Conservation (phyloP, 23 tunicate genomes). For the Ascidia mentula region DNA sequence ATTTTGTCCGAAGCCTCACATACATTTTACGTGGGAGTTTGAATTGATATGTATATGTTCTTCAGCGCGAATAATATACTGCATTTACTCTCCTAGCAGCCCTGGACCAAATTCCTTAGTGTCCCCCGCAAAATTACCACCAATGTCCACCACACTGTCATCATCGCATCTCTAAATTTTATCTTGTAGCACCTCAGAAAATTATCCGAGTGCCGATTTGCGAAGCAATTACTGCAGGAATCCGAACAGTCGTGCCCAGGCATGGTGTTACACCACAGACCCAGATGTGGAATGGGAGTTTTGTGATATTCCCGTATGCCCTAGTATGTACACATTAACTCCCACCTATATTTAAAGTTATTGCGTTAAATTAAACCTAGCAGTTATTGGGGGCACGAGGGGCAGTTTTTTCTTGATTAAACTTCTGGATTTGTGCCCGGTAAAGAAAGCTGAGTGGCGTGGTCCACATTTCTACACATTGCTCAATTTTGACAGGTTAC, state of each 20-base stretch:
- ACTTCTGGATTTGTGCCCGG: neutral
- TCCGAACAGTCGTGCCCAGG: conserved; percentile 37
- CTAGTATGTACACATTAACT: conserved; percentile 36
- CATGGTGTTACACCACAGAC: conserved; percentile 88
- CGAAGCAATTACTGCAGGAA: conserved; percentile 60
- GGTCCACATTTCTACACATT: neutral
- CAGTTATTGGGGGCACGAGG: too few species aligned
- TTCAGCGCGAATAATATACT: too few species aligned
- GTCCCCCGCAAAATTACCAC: too few species aligned
- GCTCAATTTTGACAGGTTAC: too few species aligned
- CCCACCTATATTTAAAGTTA: neutral
- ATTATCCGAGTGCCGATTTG: conserved; percentile 57
- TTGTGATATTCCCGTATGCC: conserved; percentile 64
- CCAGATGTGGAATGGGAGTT: conserved; percentile 59
- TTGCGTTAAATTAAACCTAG: neutral
- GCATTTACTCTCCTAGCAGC: too few species aligned
- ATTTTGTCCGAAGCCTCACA: too few species aligned
- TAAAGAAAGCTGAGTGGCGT: neutral
- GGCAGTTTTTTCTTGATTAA: too few species aligned
- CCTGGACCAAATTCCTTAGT: too few species aligned
- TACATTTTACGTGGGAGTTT: too few species aligned
- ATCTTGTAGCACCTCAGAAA: conserved; percentile 27
- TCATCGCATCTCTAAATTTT: conserved; percentile 13
- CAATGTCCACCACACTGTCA: conserved; percentile 30
- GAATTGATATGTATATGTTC: too few species aligned